phyloP scores from a whole-genome alignment of 2,888 invertebrate genomes.

The Cataglyphis livida region DNA sequence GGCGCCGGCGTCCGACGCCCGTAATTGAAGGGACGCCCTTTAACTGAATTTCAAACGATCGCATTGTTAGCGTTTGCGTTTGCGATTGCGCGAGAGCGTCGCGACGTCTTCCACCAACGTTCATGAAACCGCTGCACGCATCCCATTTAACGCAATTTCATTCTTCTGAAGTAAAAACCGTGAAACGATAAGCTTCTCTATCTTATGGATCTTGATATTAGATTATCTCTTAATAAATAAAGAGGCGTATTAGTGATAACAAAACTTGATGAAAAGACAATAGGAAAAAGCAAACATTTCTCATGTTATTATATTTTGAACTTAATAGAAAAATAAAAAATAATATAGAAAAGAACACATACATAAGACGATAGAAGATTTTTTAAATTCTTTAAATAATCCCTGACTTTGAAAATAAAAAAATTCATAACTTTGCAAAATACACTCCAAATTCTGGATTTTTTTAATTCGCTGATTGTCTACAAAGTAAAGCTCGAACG shows the following conservation, averaged over 20 bases:
- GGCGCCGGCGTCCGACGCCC: slow-evolving; percentile 52
- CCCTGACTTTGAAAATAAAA: neutral
- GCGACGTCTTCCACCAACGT: slow-evolving; percentile 31
- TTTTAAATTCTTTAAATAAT: neutral
- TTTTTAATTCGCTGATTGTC: neutral
- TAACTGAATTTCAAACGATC: slow-evolving; percentile 55
- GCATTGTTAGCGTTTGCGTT: slow-evolving; percentile 51
- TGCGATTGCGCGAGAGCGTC: slow-evolving; percentile 38
- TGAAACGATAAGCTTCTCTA: neutral
- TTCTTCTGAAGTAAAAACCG: neutral
- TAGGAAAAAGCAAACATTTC: neutral
- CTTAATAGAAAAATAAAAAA: neutral
- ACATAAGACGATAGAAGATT: neutral
- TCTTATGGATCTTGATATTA: neutral
- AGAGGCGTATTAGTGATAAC: neutral
- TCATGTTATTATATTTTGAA: neutral
- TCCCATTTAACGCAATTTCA: slow-evolving; percentile 5
- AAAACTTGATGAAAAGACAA: neutral
- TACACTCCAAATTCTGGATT: neutral
- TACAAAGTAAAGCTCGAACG: neutral
- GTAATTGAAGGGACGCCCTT: slow-evolving; percentile 54
- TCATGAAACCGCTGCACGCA: slow-evolving; percentile 14
- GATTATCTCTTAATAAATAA: neutral
- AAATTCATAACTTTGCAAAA: neutral
- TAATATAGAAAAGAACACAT: neutral